phyloP scores from a whole-genome alignment of 2,113 vertebrate species.

The Pitta sordida region DNA sequence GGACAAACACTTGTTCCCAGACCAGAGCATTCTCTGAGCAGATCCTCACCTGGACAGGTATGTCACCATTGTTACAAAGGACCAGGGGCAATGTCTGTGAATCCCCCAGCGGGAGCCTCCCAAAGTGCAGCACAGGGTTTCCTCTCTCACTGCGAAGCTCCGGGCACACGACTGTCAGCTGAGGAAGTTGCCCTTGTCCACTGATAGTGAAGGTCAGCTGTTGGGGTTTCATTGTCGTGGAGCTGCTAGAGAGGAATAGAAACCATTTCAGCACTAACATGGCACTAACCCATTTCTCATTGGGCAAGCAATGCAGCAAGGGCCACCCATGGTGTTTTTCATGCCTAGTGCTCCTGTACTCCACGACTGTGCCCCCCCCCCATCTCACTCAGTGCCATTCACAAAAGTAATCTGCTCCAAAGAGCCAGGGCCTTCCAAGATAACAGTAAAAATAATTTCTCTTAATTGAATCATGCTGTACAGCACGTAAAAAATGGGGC shows the following conservation, averaged over 20 bases:
- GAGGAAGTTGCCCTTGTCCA: slow-evolving; percentile 83
- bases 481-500: background rate
- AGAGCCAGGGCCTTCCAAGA: background rate
- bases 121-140: slow-evolving; percentile 80
- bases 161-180: slow-evolving; percentile 76
- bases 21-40: background rate
- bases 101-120: slow-evolving; percentile 71
- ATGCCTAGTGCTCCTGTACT: background rate
- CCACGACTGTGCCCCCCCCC: background rate
- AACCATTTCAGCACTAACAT: background rate
- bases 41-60: slow-evolving; percentile 77
- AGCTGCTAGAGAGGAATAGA: slow-evolving; percentile 35
- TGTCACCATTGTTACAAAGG: slow-evolving; percentile 76
- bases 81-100: slow-evolving; percentile 73
- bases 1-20: background rate
- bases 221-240: slow-evolving; percentile 7
- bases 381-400: background rate
- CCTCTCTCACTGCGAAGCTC: slow-evolving; percentile 65
- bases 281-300: background rate
- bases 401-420: background rate
- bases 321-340: fast-evolving
- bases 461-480: background rate
- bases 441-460: background rate
- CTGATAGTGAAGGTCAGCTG: slow-evolving; percentile 76
- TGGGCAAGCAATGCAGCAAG: background rate